Evolutionary conservation across 1,140 invertebrate genomes (phyloP).

Genomic region (Matsumurasca onukii): DNA sequence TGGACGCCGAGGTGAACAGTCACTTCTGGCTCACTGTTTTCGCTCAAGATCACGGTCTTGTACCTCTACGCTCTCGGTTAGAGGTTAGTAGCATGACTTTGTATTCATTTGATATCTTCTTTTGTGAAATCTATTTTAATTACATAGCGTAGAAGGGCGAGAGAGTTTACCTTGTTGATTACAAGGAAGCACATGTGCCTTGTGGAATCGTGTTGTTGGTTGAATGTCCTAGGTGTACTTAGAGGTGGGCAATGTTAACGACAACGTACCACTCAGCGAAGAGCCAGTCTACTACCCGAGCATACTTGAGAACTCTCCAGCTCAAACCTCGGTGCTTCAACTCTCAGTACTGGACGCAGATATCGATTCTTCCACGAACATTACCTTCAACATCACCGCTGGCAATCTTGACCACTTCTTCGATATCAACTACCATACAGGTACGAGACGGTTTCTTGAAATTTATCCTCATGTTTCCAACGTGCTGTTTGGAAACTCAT

Average conservation of each 20-base stretch:
- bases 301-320: conserved; percentile 75
- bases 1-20: conserved; percentile 84
- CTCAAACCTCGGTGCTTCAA: conserved; percentile 68
- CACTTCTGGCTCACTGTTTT: conserved; percentile 92
- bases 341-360: conserved; percentile 80
- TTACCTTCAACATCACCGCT: conserved; percentile 74
- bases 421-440: conserved; percentile 77
- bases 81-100: conserved; percentile 62
- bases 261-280: conserved; percentile 25
- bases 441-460: too few species aligned
- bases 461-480: too few species aligned
- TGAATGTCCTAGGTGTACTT: conserved; percentile 33
- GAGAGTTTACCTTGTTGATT: too few species aligned
- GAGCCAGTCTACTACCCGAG: conserved; percentile 55
- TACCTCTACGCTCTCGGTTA: conserved; percentile 75
- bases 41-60: conserved; percentile 86
- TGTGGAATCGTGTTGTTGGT: too few species aligned
- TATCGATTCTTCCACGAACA: conserved; percentile 74
- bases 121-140: too few species aligned
- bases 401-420: conserved; percentile 90
- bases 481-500: too few species aligned
- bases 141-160: too few species aligned
- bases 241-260: conserved; percentile 27
- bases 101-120: too few species aligned
- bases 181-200: too few species aligned